phyloP scores from a whole-genome alignment of 1,140 invertebrate genomes.

The Psix sp. region DNA sequence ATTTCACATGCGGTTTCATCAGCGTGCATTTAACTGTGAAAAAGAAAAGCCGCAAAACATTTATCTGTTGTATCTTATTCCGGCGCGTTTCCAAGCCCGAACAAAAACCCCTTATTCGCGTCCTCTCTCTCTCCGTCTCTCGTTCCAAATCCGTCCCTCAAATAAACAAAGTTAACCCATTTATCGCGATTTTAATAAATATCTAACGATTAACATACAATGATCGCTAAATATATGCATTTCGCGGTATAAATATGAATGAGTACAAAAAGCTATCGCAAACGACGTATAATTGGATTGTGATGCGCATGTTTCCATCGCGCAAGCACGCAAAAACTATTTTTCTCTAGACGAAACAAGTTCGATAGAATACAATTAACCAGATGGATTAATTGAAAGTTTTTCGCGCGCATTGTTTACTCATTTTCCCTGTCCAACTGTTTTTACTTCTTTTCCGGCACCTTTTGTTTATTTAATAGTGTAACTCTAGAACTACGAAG shows the following conservation, averaged over 20 bases:
- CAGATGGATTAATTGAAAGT: conserved; percentile 40
- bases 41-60: conserved; percentile 30
- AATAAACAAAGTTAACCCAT: conserved; percentile 51
- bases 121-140: conserved; percentile 6
- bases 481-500: no score
- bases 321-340: conserved; percentile 29
- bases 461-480: background rate
- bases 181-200: conserved; percentile 55
- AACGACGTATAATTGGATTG: conserved; percentile 52
- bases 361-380: conserved; percentile 48
- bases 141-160: conserved; percentile 27
- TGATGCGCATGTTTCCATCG: conserved; percentile 42
- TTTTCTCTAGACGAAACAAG: conserved; percentile 35
- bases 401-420: conserved; percentile 34
- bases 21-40: conserved; percentile 18
- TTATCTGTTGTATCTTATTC: conserved; percentile 38
- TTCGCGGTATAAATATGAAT: conserved; percentile 56
- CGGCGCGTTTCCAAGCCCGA: conserved; percentile 11
- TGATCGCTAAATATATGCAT: conserved; percentile 53
- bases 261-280: conserved; percentile 41
- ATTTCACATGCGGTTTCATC: conserved; percentile 17
- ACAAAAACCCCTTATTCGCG: conserved; percentile 40
- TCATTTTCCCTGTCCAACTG: no score
- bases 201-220: conserved; percentile 54
- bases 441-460: no score